phyloP scores from a whole-genome alignment of 2,797 vertebrate genomes.

The Oreonectes daqikongensis region DNA sequence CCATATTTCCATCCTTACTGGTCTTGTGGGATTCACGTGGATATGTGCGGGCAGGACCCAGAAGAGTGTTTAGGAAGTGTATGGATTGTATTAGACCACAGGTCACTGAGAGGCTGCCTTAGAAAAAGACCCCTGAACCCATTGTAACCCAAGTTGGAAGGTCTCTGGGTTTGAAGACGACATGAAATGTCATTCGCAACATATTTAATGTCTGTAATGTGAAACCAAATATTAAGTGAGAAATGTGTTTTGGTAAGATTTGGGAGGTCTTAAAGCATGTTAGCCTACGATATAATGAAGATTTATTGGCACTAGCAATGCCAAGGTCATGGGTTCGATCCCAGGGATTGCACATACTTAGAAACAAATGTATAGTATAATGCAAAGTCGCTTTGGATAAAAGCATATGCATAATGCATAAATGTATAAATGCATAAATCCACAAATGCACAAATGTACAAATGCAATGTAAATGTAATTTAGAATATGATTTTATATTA shows the following conservation, averaged over 20 bases:
- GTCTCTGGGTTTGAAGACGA: constrained; percentile 13
- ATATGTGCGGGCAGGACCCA: constrained; percentile 60
- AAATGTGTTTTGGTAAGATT: background rate
- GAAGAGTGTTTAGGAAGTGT: constrained; percentile 53
- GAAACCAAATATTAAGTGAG: background rate
- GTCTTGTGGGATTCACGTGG: constrained; percentile 49
- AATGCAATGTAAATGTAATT: no score
- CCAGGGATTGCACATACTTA: no score
- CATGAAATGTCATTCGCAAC: constrained; percentile 2
- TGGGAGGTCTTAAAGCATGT: no score
- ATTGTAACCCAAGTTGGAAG: background rate
- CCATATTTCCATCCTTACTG: constrained; percentile 29
- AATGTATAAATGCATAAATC: no score
- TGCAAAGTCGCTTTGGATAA: no score
- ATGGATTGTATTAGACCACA: constrained; percentile 70
- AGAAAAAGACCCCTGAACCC: constrained; percentile 37
- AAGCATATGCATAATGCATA: no score
- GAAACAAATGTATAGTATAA: no score
- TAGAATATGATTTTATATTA: no score
- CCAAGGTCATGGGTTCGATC: no score
- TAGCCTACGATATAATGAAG: no score
- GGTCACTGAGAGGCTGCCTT: constrained; percentile 70
- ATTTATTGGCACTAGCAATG: no score
- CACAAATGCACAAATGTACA: no score
- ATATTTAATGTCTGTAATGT: background rate